Evolutionary conservation across 2,113 vertebrate species (phyloP).

Genomic region (Myrmecobius fasciatus): DNA sequence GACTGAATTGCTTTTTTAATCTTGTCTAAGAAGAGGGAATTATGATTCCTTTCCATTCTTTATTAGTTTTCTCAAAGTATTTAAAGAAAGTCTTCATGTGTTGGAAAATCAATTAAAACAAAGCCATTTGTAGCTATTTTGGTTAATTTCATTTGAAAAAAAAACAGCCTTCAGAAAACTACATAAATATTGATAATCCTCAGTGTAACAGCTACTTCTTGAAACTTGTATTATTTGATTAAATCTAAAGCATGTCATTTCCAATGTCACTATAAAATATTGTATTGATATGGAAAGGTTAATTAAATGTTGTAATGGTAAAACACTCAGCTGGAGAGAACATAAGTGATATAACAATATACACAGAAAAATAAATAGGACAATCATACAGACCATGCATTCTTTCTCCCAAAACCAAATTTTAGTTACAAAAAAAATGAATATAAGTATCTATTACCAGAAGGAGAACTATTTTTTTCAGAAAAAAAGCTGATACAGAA

Average conservation of each 20-base stretch:
- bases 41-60: constrained; percentile 56
- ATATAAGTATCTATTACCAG: neutral
- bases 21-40: constrained; percentile 62
- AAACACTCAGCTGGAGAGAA: neutral
- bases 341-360: neutral
- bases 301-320: constrained; percentile 16
- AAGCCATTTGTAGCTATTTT: constrained; percentile 46
- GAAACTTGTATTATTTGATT: neutral
- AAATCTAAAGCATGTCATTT: constrained; percentile 2
- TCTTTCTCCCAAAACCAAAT: neutral
- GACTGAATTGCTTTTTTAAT: constrained; percentile 71
- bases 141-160: constrained; percentile 50
- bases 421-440: neutral
- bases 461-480: neutral
- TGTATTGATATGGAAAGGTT: neutral
- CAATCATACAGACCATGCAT: neutral
- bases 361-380: constrained; percentile 9
- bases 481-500: neutral
- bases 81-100: constrained; percentile 30
- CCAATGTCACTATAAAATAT: neutral
- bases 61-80: constrained; percentile 55
- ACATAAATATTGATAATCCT: constrained; percentile 57
- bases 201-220: constrained; percentile 21
- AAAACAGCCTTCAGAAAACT: constrained; percentile 20
- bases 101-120: constrained; percentile 49